Evolutionary conservation across 2,113 vertebrate genomes (phyloP), one percentile per base, ranked within the genome.

Genomic region (Callospermophilus lateralis): DNA sequence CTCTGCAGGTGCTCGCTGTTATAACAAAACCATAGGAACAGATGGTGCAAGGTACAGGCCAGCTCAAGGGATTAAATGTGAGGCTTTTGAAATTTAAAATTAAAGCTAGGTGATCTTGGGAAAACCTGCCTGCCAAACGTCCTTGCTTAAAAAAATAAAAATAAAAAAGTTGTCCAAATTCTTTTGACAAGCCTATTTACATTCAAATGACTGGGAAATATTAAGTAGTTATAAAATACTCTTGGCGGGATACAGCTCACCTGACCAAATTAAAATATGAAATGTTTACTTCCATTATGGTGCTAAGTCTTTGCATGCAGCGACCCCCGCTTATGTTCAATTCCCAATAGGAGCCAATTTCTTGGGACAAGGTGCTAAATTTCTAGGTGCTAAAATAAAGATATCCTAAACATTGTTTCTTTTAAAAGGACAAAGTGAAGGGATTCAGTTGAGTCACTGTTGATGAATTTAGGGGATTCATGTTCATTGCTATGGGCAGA

Each of bases 61-160:
- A 99, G 98, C 98, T 99, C 98, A 98, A 98, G 98, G 99, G 99
- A 99, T 99, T 99, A 99, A 98, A 98, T 96, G 81, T 98, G 98
- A 98, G 98, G 98, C 98, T 98, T 99, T 99, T 99, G 98, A 99
- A 99, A 98, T 99, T 99, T 98, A 98, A 99, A 99, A 99, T 99
- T 98, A 98, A 99, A 99, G 98, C 98, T 98, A 98, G 97, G 97
- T 98, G 98, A 98, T 99, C 98, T 98, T 97, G 98, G 98, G 97
- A 97, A 98, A 99, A 98, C 37, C 93, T 98, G 98, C 98, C 94
- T 98, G 99, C 98, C 98, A 99, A 99, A 98, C 97, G 97, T 96
- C 94, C 96, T 96, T 87, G 91, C 98, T 98, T 92, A 96, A 98
- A 97, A 63, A 97, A 95, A 93, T 96, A 95, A 96, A 98, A 93